Conservation (phyloP, 2,113 vertebrate species). For the Barnardius zonarius region DNA sequence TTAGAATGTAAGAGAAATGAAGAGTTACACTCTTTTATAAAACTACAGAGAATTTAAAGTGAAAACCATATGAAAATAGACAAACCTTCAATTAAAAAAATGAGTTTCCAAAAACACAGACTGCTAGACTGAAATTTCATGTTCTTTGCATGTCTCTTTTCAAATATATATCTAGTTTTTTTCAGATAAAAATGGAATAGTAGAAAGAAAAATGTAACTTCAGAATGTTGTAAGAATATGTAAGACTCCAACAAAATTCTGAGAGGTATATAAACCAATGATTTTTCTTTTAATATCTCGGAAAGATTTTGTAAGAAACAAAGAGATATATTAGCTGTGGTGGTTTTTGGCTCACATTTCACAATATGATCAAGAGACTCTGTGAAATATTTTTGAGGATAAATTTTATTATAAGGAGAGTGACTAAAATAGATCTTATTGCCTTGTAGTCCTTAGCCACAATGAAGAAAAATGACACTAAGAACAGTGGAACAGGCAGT, state of each 20-base stretch:
- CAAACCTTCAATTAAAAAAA: constrained; percentile 62
- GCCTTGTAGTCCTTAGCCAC: neutral
- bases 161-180: constrained; percentile 44
- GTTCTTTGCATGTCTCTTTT: constrained; percentile 48
- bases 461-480: constrained; percentile 1
- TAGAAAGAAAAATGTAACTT: constrained; percentile 27
- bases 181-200: constrained; percentile 53
- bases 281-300: constrained; percentile 23
- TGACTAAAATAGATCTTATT: constrained; percentile 7
- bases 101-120: constrained; percentile 30
- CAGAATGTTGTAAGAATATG: constrained; percentile 16
- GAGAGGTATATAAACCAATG: neutral
- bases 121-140: constrained; percentile 44
- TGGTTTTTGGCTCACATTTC: constrained; percentile 8
- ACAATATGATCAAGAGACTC: neutral
- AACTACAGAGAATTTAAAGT: constrained; percentile 65
- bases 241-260: constrained; percentile 28
- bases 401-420: neutral
- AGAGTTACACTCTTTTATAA: constrained; percentile 40
- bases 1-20: constrained; percentile 59
- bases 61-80: constrained; percentile 63
- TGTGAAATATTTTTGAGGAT: neutral
- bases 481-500: neutral
- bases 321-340: constrained; percentile 1
- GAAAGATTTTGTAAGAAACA: constrained; percentile 26